phyloP scores from a whole-genome alignment of 1,140 invertebrate genomes.

The Leguminivora glycinivorella region DNA sequence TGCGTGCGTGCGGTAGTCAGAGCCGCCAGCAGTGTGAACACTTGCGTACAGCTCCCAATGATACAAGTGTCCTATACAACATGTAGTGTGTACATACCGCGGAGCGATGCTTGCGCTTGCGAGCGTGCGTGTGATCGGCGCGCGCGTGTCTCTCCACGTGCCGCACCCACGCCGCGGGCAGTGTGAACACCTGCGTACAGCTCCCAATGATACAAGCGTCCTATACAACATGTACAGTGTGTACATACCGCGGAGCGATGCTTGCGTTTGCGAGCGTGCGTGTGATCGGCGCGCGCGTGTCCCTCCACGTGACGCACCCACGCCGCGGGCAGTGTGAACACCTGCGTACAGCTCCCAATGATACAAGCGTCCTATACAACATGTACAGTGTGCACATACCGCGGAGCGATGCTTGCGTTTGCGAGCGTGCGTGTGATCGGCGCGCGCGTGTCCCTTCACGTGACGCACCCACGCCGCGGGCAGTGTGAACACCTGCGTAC shows the following conservation, averaged over 20 bases:
- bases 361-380: conserved; percentile 85
- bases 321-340: conserved; percentile 88
- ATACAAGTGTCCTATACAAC: too few relatives aligned
- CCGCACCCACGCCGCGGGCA: conserved; percentile 89
- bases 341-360: conserved; percentile 92
- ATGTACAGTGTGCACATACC: conserved; percentile 52
- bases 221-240: conserved; percentile 89
- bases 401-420: conserved; percentile 74
- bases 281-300: conserved; percentile 81
- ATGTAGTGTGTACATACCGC: too few relatives aligned
- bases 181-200: conserved; percentile 90
- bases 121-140: conserved; percentile 39
- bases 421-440: conserved; percentile 32
- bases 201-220: too few relatives aligned
- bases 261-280: conserved; percentile 71
- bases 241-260: conserved; percentile 73
- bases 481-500: conserved; percentile 89
- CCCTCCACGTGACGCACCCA: conserved; percentile 90
- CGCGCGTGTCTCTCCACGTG: conserved; percentile 86
- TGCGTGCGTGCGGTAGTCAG: conserved; percentile 48
- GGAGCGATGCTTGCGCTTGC: conserved; percentile 75
- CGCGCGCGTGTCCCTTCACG: conserved; percentile 83
- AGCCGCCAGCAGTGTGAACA: conserved; percentile 86
- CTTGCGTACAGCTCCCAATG: too few relatives aligned
- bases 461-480: conserved; percentile 90